Percentiles rank a stretch among this genome's conserved stretches.
Conservation (phyloP, 2,888 invertebrate species). For the Eupeodes latifasciatus region DNA sequence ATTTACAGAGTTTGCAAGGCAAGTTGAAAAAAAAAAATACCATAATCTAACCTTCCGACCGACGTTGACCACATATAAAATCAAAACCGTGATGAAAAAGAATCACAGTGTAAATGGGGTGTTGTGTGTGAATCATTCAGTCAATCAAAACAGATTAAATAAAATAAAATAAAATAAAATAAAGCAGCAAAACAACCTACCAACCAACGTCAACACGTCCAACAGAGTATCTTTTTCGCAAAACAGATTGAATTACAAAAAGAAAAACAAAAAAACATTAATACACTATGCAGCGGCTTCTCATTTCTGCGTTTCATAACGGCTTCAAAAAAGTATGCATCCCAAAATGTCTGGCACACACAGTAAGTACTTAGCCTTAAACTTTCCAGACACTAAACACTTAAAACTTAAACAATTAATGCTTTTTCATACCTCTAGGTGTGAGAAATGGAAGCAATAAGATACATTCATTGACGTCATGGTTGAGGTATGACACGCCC, state of each 20-base stretch:
- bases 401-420: not conserved
- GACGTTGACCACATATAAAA: not conserved
- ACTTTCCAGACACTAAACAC: constrained; percentile 27
- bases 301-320: constrained; percentile 39
- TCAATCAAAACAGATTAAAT: constrained; percentile 48
- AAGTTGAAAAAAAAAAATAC: constrained; percentile 1
- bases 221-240: constrained; percentile 21
- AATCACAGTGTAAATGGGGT: not conserved
- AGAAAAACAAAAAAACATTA: constrained; percentile 6
- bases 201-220: constrained; percentile 53
- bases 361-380: constrained; percentile 34
- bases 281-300: too few relatives aligned
- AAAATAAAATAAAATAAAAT: not conserved
- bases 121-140: constrained; percentile 33
- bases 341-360: constrained; percentile 34
- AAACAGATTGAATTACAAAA: constrained; percentile 55
- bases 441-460: constrained; percentile 46
- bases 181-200: constrained; percentile 34
- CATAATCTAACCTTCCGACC: constrained; percentile 36
- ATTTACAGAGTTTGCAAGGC: constrained; percentile 47
- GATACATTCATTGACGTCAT: constrained; percentile 72
- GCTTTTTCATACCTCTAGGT: constrained; percentile 5
- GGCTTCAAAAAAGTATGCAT: constrained; percentile 11
- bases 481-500: constrained; percentile 61
- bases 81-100: not conserved